Base-by-base conservation (phyloP, 2,113 vertebrate genomes). In the Ctenodactylus gundi region DNA sequence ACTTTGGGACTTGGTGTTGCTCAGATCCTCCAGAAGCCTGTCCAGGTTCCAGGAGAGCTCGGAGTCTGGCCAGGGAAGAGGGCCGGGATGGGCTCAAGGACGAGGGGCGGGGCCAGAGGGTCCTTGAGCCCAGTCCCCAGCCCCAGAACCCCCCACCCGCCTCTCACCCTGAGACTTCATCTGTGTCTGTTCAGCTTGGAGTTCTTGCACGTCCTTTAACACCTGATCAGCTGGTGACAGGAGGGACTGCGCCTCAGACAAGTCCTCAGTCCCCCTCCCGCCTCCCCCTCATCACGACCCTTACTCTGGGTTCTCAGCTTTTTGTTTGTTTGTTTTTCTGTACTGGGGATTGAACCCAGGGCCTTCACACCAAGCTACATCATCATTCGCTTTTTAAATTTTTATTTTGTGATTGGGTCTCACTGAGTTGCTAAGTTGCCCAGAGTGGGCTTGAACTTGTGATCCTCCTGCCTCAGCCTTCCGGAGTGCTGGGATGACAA, bases 1-100 rank as follows among this genome's bases (percentile, higher is more conserved):
- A 97, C 97, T 67, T 53, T 68, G 73, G 55, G 97, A 95, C 44
- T 90, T 96, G 76, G 95, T 2, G 60, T 81, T 76, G 90, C 23
- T 94, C 88, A 97, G 76, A 25, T 95, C 93, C 10, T 29, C 62
- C 4, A 13, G 70, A 21, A 97, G 84, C 49, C 29, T 65, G 8
- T 95, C 57, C 90, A 97, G 93, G 65, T 93, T 67, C 76, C 4
- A 6, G 72, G 81, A 94, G 55, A 96, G 72, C 36, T 95, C 65
- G 0, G 70, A 82, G 15, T 94, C 97, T 97, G 92, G 1, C 0
- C 31, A 5, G 53, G 12, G 18, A 18, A 62, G 11, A 36, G 60
- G 6, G 8, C 14, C 51, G 72, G 49, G 10, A 31, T 41, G 68
- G 44, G 34, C 60, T 95, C 92, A 87, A 72, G 80, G 36, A 14